Conservation (phyloP, 2,888 invertebrate species). For the Lochmaea capreae region DNA sequence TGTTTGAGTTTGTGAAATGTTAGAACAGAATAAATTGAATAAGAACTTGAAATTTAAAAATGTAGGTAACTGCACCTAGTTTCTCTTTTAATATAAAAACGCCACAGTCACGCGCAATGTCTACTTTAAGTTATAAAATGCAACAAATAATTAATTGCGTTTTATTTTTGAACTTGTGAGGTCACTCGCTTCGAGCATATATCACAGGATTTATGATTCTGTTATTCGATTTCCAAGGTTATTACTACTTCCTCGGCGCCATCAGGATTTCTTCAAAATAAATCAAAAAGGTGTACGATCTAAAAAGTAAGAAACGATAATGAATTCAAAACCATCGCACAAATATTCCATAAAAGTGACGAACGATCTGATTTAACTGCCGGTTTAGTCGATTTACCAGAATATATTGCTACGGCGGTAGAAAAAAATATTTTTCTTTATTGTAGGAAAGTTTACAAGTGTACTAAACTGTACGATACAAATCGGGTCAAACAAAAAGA, state of each 20-base stretch:
- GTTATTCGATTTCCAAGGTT: constrained; percentile 15
- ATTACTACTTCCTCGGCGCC: constrained; percentile 11
- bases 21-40: background rate
- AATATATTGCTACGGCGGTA: background rate
- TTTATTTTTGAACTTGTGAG: constrained; percentile 5
- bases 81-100: constrained; percentile 1
- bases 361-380: constrained; percentile 1
- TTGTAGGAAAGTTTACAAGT: no score
- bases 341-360: background rate
- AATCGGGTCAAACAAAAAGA: no score
- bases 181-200: constrained; percentile 8
- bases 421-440: background rate
- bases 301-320: background rate
- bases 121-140: background rate
- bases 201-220: constrained; percentile 4
- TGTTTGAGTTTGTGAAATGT: no score
- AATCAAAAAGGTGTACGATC: constrained; percentile 11
- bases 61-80: background rate
- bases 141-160: constrained; percentile 6
- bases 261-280: constrained; percentile 1
- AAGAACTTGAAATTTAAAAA: background rate
- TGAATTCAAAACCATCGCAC: constrained; percentile 7
- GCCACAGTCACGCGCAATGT: background rate
- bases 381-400: background rate
- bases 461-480: no score